A percentile compares a stretch with the other conserved stretches of the same genome.
phyloP scores from a whole-genome alignment of 2,888 invertebrate genomes.

The Hesperia comma region DNA sequence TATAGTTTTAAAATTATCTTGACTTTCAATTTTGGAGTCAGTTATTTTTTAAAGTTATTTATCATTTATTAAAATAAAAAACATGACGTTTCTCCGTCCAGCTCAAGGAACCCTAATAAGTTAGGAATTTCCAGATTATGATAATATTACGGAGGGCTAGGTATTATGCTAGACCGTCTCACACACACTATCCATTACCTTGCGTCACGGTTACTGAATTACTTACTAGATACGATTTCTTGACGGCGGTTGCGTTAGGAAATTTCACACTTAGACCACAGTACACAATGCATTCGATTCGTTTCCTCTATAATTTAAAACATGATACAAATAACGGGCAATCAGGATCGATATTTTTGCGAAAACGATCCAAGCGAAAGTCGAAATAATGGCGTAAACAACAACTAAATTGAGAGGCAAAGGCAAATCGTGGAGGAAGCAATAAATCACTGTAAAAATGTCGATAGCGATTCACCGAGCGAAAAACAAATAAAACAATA shows the following conservation, averaged over 20 bases:
- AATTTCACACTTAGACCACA: slow-evolving; percentile 7
- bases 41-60: no score
- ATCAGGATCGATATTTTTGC: background rate
- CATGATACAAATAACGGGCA: background rate
- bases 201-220: slow-evolving; percentile 27
- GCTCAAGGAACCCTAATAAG: no score
- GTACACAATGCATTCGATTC: background rate
- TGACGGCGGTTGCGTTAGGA: slow-evolving; percentile 19
- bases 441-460: no score
- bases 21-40: no score
- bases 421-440: no score
- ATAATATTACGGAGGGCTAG: background rate
- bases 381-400: background rate
- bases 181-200: slow-evolving; percentile 21
- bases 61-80: no score
- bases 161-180: background rate
- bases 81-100: no score
- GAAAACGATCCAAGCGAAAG: background rate
- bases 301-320: slow-evolving; percentile 4
- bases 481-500: no score
- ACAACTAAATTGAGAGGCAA: no score
- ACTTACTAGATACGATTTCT: slow-evolving; percentile 23
- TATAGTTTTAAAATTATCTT: no score
- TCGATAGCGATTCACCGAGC: no score
- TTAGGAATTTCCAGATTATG: background rate